Evolutionary conservation across 2,888 invertebrate genomes (phyloP), one percentile per base, ranked within the genome.

Genomic region (Cephus pulcher): DNA sequence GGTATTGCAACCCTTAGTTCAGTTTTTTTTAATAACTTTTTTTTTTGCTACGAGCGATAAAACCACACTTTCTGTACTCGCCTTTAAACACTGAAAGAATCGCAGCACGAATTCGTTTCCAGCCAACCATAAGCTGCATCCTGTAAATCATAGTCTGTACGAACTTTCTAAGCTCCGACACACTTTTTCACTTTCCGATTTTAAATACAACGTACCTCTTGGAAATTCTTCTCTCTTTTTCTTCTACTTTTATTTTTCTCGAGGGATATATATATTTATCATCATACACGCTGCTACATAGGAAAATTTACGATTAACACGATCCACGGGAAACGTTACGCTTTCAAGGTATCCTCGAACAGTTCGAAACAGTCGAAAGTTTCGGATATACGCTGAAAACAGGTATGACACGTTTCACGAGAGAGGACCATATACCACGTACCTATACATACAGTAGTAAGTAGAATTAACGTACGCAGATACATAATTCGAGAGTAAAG

Each of bases 21-120:
- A 23, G 56, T 9, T 9, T 23, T 56, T 56, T 40, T 40, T 40
- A 40, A 56, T 56, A 56, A 56, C 30, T 30, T 23, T 56, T 3
- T 56, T 76, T 75, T 80, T 83, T 83, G 82, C 85, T 84, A 84
- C 78, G 79, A 81, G 81, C 83, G 84, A 82, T 84, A 86, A 85
- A 85, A 76, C 77, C 75, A 75, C 71, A 75, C 81, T 80, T 32
- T 71, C 71, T 12, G 23, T 9, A 23, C 9, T 23, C 56, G 56
- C 56, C 56, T 23, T 56, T 56, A 56, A 56, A 56, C 56, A 56
- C 23, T 56, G 56, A 56, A 77, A 77, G 77, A 75, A 73, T 78
- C 30, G 33, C 70, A 68, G 78, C 74, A 78, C 78, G 78, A 75
- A 75, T 78, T 73, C 56, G 33, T 69, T 74, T 70, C 37, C 69